Conservation (phyloP, 1,140 invertebrate species). For the Drosophila biarmipes region DNA sequence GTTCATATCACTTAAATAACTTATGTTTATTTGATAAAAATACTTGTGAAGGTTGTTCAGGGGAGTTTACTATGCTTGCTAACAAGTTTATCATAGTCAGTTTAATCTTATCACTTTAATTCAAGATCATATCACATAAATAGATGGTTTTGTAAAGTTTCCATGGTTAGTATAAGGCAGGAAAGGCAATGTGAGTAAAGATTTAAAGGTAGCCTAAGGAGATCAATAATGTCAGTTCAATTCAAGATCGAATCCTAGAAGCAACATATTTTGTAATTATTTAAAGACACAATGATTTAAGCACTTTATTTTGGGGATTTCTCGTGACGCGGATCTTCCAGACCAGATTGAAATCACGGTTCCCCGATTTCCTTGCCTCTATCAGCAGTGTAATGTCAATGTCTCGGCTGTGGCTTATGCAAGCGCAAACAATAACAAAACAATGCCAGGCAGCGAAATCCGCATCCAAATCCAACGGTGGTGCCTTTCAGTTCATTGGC, state of each 20-base stretch:
- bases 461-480: constrained; percentile 32
- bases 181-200: too few relatives aligned
- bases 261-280: too few relatives aligned
- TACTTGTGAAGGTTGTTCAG: too few relatives aligned
- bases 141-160: background rate
- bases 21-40: background rate
- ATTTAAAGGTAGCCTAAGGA: too few relatives aligned
- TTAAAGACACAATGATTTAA: too few relatives aligned
- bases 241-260: too few relatives aligned
- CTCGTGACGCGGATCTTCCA: too few relatives aligned
- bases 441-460: constrained; percentile 50
- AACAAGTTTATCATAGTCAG: background rate
- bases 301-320: too few relatives aligned
- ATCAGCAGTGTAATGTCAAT: constrained; percentile 48
- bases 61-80: background rate
- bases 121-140: constrained; percentile 5
- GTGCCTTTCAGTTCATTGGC: constrained; percentile 60
- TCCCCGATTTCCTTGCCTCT: constrained; percentile 1
- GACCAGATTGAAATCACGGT: background rate
- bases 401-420: constrained; percentile 46
- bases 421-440: constrained; percentile 45
- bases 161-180: too few relatives aligned
- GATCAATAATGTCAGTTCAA: too few relatives aligned
- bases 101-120: constrained; percentile 5
- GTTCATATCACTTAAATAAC: background rate